These are phyloP conservation scores for Microcebus jonahi DNA, from an alignment of 2,113 vertebrate genomes.

Conservation along the genomic window DNA sequence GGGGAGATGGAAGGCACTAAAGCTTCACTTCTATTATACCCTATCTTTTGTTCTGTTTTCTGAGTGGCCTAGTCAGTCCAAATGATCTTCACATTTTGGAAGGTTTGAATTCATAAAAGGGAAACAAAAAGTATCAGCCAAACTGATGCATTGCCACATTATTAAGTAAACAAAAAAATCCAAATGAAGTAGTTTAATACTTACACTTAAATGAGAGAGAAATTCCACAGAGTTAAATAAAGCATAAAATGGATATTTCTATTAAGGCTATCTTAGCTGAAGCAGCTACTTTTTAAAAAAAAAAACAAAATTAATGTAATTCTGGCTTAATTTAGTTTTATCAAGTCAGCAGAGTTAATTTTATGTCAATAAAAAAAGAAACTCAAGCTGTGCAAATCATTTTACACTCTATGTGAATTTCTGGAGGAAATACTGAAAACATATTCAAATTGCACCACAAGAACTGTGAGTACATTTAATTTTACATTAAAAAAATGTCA, in stretches of 20 bases:
- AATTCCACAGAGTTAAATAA: conserved; percentile 57
- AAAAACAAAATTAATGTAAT: conserved; percentile 68
- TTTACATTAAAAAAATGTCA: conserved; percentile 54
- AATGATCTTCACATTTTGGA: background rate
- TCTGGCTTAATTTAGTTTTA: conserved; percentile 75
- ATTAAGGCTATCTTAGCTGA: conserved; percentile 59
- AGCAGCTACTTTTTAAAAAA: conserved; percentile 53
- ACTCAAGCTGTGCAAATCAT: conserved; percentile 75
- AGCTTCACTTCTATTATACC: background rate
- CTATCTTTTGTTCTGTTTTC: background rate
- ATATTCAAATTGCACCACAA: conserved; percentile 65
- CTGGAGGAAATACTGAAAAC: conserved; percentile 67
- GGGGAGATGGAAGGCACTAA: background rate
- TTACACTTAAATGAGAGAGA: conserved; percentile 43
- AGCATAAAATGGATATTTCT: conserved; percentile 64
- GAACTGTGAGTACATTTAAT: conserved; percentile 66
- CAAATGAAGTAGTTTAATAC: background rate
- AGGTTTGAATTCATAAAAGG: conserved; percentile 18
- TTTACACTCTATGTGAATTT: conserved; percentile 68
- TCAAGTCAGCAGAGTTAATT: conserved; percentile 79
- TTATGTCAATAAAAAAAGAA: conserved; percentile 74
- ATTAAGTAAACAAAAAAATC: conserved; percentile 47
- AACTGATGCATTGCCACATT: conserved; percentile 7
- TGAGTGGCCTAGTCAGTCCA: background rate
- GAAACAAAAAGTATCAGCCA: background rate